These are phyloP conservation scores for Threskiornis aethiopicus DNA, from an alignment of 2,797 vertebrate genomes.

Conservation along the genomic window DNA sequence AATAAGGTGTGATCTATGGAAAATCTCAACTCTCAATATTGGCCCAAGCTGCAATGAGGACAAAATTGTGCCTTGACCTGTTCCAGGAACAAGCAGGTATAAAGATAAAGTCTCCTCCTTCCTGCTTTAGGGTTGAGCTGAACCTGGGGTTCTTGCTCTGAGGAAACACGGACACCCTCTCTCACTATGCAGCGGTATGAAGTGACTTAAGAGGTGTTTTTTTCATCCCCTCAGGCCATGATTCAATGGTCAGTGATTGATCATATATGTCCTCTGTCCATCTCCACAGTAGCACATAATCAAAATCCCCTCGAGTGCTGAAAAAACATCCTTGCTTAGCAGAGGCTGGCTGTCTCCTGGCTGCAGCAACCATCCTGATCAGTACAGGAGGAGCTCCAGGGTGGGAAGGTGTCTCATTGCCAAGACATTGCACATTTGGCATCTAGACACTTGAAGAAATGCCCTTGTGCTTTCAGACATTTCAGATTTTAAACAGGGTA, in stretches of 20 bases:
- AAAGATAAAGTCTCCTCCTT: neutral
- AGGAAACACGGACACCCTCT: neutral
- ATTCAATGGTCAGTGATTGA: neutral
- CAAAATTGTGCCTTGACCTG: neutral
- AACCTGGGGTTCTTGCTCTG: neutral
- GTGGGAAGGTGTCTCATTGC: neutral
- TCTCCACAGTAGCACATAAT: neutral
- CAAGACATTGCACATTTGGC: neutral
- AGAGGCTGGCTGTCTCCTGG: neutral
- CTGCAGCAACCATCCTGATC: neutral
- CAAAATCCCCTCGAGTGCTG: neutral
- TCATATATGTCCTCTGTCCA: neutral
- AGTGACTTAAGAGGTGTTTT: neutral
- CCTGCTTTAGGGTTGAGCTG: neutral
- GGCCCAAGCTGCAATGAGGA: neutral
- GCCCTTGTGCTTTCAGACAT: neutral
- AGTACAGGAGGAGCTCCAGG: neutral
- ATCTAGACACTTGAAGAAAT: neutral
- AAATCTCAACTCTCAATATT: neutral
- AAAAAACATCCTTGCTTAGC: neutral
- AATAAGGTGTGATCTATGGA: constrained; percentile 25
- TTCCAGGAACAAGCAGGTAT: neutral
- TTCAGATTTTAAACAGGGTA: neutral
- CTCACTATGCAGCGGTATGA: neutral
- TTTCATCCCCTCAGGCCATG: neutral